phyloP scores from a whole-genome alignment of 1,140 invertebrate genomes.

The Phenacoccus solenopsis region DNA sequence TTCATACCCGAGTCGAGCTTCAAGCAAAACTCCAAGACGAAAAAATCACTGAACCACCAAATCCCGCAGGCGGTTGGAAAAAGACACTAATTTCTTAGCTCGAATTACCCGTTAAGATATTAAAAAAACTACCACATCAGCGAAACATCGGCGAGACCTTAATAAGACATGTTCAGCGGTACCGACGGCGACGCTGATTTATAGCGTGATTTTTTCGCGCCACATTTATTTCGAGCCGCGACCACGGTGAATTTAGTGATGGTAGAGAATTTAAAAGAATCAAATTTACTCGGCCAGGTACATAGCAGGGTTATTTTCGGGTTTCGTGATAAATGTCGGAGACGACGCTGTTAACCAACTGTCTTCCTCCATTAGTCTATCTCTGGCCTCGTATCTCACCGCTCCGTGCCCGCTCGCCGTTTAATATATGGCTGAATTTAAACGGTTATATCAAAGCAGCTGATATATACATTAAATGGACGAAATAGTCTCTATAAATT shows the following conservation, averaged over 20 bases:
- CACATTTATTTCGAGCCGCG: neutral
- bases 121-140: neutral
- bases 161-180: neutral
- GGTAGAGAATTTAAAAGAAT: neutral
- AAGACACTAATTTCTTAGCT: too few relatives aligned
- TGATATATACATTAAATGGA: slow-evolving; percentile 3
- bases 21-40: too few relatives aligned
- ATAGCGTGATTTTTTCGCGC: neutral
- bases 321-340: neutral
- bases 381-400: neutral
- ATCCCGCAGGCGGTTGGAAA: too few relatives aligned
- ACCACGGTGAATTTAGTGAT: neutral
- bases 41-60: too few relatives aligned
- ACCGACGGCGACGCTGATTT: neutral
- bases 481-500: slow-evolving; percentile 3
- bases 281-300: slow-evolving; percentile 1
- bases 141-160: neutral
- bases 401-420: neutral
- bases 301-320: neutral
- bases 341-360: neutral
- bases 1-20: too few relatives aligned
- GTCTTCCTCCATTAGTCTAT: neutral
- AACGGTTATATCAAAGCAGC: neutral
- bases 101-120: too few relatives aligned
- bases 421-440: neutral